These are phyloP conservation scores for Bujurquina vittata DNA, from an alignment of 2,113 vertebrate genomes.

Conservation along the genomic window DNA sequence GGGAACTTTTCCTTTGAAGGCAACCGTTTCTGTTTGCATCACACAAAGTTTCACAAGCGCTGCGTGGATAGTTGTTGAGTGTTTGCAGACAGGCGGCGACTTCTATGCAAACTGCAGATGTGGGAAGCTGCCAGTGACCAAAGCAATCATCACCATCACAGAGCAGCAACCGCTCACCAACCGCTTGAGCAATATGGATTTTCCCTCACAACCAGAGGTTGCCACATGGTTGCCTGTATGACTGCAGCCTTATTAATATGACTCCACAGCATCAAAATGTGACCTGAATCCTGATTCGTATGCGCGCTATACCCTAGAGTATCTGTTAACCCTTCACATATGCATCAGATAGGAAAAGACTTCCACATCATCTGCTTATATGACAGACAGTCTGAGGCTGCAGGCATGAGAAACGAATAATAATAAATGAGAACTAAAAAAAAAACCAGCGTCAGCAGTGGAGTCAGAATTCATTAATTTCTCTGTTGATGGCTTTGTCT, in stretches of 20 bases:
- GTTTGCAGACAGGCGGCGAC: not conserved
- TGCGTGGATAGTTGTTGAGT: not conserved
- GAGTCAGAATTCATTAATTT: not conserved
- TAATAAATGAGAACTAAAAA: too few species aligned
- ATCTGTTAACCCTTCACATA: too few species aligned
- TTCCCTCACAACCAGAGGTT: not conserved
- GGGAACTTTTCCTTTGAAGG: not conserved
- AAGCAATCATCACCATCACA: too few species aligned
- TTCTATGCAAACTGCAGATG: too few species aligned
- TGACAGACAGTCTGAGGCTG: not conserved
- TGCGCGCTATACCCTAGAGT: not conserved
- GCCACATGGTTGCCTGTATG: too few species aligned
- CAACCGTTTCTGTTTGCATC: not conserved
- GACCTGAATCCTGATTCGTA: too few species aligned
- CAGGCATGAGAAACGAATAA: not conserved
- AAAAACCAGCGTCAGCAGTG: not conserved
- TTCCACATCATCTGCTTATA: too few species aligned
- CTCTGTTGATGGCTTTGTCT: constrained; percentile 20
- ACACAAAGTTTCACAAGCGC: not conserved
- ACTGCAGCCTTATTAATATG: too few species aligned
- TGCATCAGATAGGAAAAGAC: too few species aligned
- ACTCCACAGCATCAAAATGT: too few species aligned
- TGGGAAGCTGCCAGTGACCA: too few species aligned
- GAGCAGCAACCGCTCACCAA: too few species aligned
- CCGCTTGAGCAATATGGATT: rapidly evolving